These are phyloP conservation scores for Rallus crepitans DNA, from an alignment of 2,797 vertebrate genomes.

Conservation along the genomic window DNA sequence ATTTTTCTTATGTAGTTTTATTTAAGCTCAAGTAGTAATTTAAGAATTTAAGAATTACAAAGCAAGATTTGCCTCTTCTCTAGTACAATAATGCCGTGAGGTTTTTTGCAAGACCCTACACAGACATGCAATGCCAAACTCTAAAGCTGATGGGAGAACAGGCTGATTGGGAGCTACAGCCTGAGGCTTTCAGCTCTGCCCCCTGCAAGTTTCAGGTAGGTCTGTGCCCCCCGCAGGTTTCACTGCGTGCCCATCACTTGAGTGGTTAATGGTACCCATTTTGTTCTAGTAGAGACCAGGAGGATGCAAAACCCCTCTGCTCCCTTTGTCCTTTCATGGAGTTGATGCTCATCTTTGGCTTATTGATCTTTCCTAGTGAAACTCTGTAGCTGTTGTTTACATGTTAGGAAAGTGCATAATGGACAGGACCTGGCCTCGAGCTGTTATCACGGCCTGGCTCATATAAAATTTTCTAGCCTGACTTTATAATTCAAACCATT, in stretches of 20 bases:
- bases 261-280: background rate
- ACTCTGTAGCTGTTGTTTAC: background rate
- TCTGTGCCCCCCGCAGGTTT: background rate
- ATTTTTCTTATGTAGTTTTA: background rate
- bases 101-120: background rate
- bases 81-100: background rate
- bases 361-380: background rate
- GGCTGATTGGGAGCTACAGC: background rate
- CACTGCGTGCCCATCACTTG: background rate
- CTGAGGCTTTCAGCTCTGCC: background rate
- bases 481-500: slow-evolving; percentile 48
- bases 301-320: background rate
- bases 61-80: background rate
- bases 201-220: no score
- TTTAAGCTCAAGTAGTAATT: background rate
- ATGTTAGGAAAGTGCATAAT: background rate
- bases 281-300: background rate
- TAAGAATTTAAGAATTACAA: background rate
- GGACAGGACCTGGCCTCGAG: background rate
- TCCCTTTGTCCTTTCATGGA: background rate
- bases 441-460: background rate
- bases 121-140: background rate
- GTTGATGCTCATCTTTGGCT: rapidly evolving
- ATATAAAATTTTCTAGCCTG: slow-evolving; percentile 11
- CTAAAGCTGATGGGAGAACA: background rate